Evolutionary conservation across 2,797 vertebrate genomes (phyloP), one percentile per base, ranked within the genome.

Genomic region (Aratinga solstitialis): DNA sequence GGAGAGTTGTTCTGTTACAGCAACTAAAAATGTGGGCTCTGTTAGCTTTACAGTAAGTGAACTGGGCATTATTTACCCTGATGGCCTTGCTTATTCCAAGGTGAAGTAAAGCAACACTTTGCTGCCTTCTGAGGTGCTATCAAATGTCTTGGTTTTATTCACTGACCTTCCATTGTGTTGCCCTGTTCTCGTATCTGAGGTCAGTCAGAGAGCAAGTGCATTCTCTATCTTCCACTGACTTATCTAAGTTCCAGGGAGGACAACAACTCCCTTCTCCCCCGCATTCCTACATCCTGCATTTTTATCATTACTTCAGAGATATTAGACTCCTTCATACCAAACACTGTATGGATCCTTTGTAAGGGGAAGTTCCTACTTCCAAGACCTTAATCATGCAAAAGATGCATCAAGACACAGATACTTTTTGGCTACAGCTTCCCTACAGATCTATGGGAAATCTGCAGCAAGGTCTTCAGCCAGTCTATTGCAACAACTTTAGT

Each of bases 1-100:
- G 47, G 32, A 77, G 4, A 67, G 9, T 40, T 50, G 27, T 58
- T 94, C 72, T 67, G 36, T 71, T 75, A 36, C 2, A 9, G 36
- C 29, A 69, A 30, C 24, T 32, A 66, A 81, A 92, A 78, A 26
- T 16, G 15, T 13, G 67, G 75, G 42, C 61, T 94, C 51, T 88
- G 22, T 69, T 94, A 82, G 27, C 47, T 66, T 76, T 50, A 53
- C 19, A 48, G 38, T 24, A 79, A 90, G 47, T 80, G 36, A 95
- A 87, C 71, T 2, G 11, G 62, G 50, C 36, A 19, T 47, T 86
- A 59, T 93, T 94, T 90, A 15, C 23, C 38, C 40, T 32, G 34
- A 78, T 38, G 75, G 84, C 45, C n/a, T 69, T 89, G 24, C 53
- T 94, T 78, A 48, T 82, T 95, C 94, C 77, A 87, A 84, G 48